Conservation (phyloP, 2,113 vertebrate genomes). For the Gobius niger region DNA sequence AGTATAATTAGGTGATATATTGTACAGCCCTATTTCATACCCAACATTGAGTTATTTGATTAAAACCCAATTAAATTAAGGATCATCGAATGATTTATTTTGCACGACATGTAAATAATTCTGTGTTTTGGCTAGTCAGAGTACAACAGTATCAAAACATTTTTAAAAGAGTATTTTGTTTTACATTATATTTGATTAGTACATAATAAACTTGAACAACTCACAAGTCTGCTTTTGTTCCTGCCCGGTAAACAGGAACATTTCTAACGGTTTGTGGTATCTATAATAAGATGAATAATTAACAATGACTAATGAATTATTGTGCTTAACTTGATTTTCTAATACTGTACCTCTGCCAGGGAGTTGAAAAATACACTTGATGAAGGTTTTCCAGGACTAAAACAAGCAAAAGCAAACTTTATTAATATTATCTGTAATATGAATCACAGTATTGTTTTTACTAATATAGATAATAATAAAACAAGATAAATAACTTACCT, state of each 20-base stretch:
- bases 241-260: not conserved
- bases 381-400: not conserved
- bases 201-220: not conserved
- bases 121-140: no score
- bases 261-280: not conserved
- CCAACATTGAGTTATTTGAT: no score
- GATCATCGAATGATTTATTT: no score
- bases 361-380: not conserved
- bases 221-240: not conserved
- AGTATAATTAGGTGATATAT: no score
- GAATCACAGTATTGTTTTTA: no score
- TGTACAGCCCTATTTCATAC: no score
- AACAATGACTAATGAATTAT: not conserved
- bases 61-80: no score
- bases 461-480: not conserved
- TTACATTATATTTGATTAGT: not conserved
- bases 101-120: no score
- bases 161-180: no score
- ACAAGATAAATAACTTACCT: not conserved
- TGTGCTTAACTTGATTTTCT: not conserved
- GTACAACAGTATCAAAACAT: no score
- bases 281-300: conserved; percentile 23
- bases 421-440: no score
- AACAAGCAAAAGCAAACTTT: not conserved
- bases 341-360: not conserved